Evolutionary conservation across 2,113 vertebrate species (phyloP), one percentile per base, ranked within the genome.

Genomic region (Hipposideros armiger): DNA sequence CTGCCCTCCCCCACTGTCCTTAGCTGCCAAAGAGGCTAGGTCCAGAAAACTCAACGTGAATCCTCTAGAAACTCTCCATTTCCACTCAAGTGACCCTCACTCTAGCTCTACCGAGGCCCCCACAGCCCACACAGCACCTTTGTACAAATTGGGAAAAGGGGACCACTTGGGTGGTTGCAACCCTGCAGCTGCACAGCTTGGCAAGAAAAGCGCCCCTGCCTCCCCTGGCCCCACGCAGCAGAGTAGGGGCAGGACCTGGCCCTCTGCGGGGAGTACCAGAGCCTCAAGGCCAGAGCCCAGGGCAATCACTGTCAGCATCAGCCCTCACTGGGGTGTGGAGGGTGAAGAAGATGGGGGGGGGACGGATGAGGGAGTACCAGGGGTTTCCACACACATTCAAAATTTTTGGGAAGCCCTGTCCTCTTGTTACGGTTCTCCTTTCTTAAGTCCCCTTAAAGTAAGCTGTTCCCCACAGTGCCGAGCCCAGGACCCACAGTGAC

Each of bases 291-390:
- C 20, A 14, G 40, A 40, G 67, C 36, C 45, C 11, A 11, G 66
- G 87, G 60, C 28, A 2, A 28, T 19, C 28, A 1, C 40, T 15
- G 7, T 20, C 50, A 6, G 1, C 78, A 13, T 7, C 15, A n/a
- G 60, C 0, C 2, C 66, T 47, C 32, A 0, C 45, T 3, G 36
- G 17, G 66, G 17, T 17, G 0, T 17, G n/a, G 45, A n/a, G 13
- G 36, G 17, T 45, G 32, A 45, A 14, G 32, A 58, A 32, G 47
- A 36, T 6, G 36, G 36, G 4, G 56, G 7, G 17, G 70, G 8
- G 7, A 58, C 8, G 20, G 56, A 2, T 52, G 56, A 7, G 56
- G 56, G 54, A 7, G 56, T 58, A 20, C 22, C 56, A 58, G 67
- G 67, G 67, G 67, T 74, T 73, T 32, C 62, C 28, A 64, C 4